Conservation (phyloP, 64 coral and sea anemone genomes). For the Porites lutea region DNA sequence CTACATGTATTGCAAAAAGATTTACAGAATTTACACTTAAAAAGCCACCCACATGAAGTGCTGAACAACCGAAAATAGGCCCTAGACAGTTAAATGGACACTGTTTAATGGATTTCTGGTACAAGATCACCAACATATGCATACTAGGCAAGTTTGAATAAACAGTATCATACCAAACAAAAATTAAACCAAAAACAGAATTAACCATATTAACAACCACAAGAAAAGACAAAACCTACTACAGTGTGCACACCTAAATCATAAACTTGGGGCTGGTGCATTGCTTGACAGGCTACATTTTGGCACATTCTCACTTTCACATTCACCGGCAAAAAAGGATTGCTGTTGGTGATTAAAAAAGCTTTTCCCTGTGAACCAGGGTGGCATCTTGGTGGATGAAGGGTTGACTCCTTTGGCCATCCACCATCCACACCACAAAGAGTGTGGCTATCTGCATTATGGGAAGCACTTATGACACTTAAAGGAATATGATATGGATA, state of each 20-base stretch:
- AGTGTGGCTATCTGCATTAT: neutral
- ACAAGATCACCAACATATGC: no score
- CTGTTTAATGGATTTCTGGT: no score
- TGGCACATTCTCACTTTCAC: neutral
- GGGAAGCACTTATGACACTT: neutral
- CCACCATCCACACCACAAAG: constrained; percentile 5
- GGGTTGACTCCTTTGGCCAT: neutral
- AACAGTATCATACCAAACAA: no score
- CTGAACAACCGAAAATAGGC: no score
- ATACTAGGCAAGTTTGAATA: no score
- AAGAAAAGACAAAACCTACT: no score
- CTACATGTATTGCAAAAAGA: no score
- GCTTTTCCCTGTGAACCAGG: neutral
- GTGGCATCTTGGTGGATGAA: neutral
- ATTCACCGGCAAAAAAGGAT: neutral
- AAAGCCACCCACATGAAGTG: no score
- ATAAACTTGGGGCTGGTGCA: neutral
- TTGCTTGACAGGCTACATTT: neutral
- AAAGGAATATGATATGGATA: neutral
- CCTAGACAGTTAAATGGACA: no score
- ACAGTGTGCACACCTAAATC: neutral
- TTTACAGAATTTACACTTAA: no score
- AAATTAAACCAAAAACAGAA: no score
- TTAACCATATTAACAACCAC: no score
- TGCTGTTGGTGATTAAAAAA: neutral